These are phyloP conservation scores for Onychomys torridus DNA, from an alignment of 2,797 vertebrate species.

Conservation along the genomic window DNA sequence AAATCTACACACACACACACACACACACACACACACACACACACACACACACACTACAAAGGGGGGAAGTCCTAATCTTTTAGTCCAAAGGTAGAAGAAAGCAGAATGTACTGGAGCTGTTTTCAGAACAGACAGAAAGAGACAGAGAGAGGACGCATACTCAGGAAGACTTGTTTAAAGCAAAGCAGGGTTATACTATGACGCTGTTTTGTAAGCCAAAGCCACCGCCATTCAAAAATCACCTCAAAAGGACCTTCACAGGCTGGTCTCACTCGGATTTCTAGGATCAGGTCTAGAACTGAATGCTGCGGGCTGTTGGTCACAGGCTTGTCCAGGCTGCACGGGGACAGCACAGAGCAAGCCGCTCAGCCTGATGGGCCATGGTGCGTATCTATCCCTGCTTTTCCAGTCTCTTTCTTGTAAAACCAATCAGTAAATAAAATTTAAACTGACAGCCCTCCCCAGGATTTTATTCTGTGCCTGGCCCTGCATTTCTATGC, in stretches of 20 bases:
- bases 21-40: not conserved
- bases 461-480: slow-evolving; percentile 76
- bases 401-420: slow-evolving; percentile 18
- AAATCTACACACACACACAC: not conserved
- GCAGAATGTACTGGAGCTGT: not conserved
- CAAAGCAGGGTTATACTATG: not conserved
- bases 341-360: not conserved
- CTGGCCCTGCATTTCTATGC: slow-evolving; percentile 79
- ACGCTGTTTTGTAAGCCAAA: slow-evolving; percentile 59
- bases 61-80: not conserved
- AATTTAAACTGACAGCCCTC: slow-evolving; percentile 68
- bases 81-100: not conserved
- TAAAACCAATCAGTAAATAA: slow-evolving; percentile 59
- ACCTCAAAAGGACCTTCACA: slow-evolving; percentile 75
- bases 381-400: slow-evolving; percentile 30
- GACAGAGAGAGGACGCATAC: not conserved
- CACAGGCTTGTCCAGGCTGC: not conserved
- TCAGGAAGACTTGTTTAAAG: not conserved
- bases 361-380: not conserved
- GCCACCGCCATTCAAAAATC: slow-evolving; percentile 56
- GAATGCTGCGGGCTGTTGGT: not conserved
- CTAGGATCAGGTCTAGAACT: slow-evolving; percentile 46
- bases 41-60: not conserved
- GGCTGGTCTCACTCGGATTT: not conserved
- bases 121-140: not conserved